phyloP scores from a whole-genome alignment of 2,113 vertebrate genomes.

The Craseonycteris thonglongyai region DNA sequence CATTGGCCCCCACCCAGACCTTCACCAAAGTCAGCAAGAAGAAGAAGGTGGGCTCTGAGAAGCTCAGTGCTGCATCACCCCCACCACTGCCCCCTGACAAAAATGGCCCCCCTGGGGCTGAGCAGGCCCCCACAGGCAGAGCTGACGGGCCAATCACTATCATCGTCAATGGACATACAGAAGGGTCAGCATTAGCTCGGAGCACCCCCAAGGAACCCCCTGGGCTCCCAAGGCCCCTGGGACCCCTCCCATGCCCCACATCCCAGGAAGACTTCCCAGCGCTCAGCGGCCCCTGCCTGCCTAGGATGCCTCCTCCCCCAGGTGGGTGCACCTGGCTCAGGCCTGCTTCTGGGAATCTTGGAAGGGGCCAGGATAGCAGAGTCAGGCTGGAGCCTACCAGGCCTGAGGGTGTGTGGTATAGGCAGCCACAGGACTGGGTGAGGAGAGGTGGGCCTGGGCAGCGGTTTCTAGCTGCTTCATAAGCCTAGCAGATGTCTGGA shows the following conservation, averaged over 20 bases:
- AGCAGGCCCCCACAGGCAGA: conserved; percentile 54
- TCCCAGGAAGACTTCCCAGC: conserved; percentile 94
- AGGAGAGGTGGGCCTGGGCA: rapidly evolving
- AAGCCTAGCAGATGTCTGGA: background rate
- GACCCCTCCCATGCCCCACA: conserved; percentile 70
- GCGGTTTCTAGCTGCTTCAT: no score
- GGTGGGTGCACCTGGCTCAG: conserved; percentile 75
- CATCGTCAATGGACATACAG: conserved; percentile 83
- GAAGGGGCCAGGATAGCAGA: background rate
- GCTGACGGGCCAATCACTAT: conserved; percentile 1
- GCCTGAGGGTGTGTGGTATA: rapidly evolving
- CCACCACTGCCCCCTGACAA: background rate
- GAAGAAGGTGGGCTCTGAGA: conserved; percentile 85
- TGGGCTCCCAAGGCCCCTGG: conserved; percentile 76
- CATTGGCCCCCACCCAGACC: conserved; percentile 74
- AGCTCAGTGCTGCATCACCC: conserved; percentile 31
- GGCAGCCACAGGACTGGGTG: rapidly evolving
- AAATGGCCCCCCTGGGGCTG: conserved; percentile 82
- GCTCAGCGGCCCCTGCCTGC: conserved; percentile 80
- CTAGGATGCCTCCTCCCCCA: conserved; percentile 93
- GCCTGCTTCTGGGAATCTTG: background rate
- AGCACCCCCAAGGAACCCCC: conserved; percentile 75
- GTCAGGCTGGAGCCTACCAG: background rate
- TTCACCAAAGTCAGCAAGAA: conserved; percentile 87
- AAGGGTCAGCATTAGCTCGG: conserved; percentile 68